These are phyloP conservation scores for Cerastis leucographa DNA, from an alignment of 2,888 invertebrate genomes.

Conservation along the genomic window DNA sequence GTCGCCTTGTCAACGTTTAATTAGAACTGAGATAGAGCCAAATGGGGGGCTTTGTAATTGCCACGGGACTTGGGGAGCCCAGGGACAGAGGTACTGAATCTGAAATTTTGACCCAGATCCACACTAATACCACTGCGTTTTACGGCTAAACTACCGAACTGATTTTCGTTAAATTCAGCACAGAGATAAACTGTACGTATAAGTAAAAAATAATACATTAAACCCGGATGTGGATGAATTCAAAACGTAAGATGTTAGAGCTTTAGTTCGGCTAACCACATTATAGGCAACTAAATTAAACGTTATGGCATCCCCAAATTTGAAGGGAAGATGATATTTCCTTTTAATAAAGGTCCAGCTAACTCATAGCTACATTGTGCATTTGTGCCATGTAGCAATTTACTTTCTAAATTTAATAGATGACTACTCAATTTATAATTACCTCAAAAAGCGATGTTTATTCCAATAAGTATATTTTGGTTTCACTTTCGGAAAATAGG, in stretches of 20 bases:
- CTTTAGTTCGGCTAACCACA: background rate
- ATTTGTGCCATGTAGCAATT: background rate
- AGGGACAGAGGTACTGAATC: background rate
- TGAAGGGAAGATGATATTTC: background rate
- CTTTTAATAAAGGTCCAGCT: background rate
- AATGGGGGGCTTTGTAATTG: slow-evolving; percentile 46
- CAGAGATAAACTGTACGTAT: background rate
- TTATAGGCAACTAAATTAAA: background rate
- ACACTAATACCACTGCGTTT: background rate
- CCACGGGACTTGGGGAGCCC: slow-evolving; percentile 15
- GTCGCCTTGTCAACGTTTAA: slow-evolving; percentile 46
- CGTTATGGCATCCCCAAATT: background rate
- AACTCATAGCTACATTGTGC: background rate
- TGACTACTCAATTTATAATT: background rate
- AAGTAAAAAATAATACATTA: background rate
- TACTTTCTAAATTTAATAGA: background rate
- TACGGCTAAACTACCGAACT: background rate
- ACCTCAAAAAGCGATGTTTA: background rate
- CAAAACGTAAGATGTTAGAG: background rate
- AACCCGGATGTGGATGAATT: background rate
- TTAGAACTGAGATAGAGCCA: slow-evolving; percentile 33
- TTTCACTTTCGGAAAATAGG: background rate
- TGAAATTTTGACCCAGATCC: background rate
- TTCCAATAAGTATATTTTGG: background rate
- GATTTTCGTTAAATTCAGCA: background rate